Percentiles rank a stretch among this genome's conserved stretches.
phyloP scores from a whole-genome alignment of 2,797 vertebrate species.

The Pterois miles region DNA sequence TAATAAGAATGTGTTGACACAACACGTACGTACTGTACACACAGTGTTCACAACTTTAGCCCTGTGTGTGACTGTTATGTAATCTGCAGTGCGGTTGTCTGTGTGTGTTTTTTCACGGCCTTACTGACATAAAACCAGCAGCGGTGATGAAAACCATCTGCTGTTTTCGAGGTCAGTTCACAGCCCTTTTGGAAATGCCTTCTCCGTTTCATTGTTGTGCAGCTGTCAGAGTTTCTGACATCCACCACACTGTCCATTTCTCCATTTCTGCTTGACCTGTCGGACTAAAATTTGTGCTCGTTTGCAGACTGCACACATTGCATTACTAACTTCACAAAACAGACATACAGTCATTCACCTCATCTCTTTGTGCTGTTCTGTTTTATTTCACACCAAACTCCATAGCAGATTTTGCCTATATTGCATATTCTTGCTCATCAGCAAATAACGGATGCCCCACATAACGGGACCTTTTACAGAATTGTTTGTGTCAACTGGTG shows the following conservation, averaged over 20 bases:
- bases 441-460: neutral
- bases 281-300: neutral
- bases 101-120: neutral
- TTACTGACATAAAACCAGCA: conserved; percentile 13
- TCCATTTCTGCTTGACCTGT: neutral
- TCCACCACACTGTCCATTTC: neutral
- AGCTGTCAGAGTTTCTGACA: neutral
- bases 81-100: conserved; percentile 4
- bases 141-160: conserved; percentile 43
- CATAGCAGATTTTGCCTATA: neutral
- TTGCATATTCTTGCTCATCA: neutral
- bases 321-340: neutral
- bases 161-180: conserved; percentile 1
- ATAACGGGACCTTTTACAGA: neutral
- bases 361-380: neutral
- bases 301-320: neutral
- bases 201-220: neutral
- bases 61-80: conserved; percentile 19
- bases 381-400: neutral
- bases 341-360: neutral
- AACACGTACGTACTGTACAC: neutral
- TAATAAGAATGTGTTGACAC: neutral
- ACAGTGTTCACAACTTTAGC: neutral
- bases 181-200: neutral
- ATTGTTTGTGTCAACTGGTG: neutral